Evolutionary conservation across 2,113 vertebrate genomes (phyloP).

Genomic region (Romanogobio albipinnatus): DNA sequence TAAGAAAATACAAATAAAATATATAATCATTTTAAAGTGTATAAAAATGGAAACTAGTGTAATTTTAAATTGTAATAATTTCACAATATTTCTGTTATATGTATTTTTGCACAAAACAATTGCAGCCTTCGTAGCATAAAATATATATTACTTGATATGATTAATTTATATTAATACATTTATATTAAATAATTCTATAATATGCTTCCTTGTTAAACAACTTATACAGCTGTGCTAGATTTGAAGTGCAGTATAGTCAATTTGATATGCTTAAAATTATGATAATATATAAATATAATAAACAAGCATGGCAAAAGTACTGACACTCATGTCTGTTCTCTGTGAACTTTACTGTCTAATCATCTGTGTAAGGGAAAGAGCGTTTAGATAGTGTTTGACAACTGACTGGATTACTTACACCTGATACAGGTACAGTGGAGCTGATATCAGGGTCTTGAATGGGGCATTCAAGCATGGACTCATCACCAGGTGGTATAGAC

Average conservation of each 20-base stretch:
- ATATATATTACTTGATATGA: no score
- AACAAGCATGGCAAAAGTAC: not conserved
- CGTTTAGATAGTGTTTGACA: not conserved
- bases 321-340: not conserved
- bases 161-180: no score
- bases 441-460: constrained; percentile 92
- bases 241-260: not conserved
- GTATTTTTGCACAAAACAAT: not conserved
- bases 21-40: no score
- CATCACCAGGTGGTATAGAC: constrained; percentile 81
- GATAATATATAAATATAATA: not conserved
- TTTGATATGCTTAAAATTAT: not conserved
- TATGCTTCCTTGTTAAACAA: no score
- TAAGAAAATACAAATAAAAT: not conserved
- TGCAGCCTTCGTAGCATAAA: no score
- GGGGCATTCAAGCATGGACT: constrained; percentile 88
- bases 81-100: not conserved
- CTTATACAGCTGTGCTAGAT: not conserved
- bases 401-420: constrained; percentile 72
- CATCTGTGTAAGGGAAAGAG: not conserved
- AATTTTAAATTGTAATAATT: not conserved
- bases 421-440: constrained; percentile 87
- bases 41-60: not conserved
- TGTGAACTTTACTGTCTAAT: not conserved
- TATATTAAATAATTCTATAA: no score